Evolutionary conservation across 2,113 vertebrate genomes (phyloP).

Genomic region (Leucoraja erinaceus): DNA sequence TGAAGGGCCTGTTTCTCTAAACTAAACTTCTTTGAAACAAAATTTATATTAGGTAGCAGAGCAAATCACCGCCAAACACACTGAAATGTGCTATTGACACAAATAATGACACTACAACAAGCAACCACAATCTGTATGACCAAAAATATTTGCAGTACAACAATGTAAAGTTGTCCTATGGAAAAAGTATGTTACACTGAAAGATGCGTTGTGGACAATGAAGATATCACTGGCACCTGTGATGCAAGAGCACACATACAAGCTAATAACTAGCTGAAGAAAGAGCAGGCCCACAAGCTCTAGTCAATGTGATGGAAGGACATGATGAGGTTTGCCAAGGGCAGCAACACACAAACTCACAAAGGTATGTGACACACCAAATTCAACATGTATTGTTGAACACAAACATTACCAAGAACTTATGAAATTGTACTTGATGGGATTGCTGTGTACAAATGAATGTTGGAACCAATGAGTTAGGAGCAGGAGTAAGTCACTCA

Average conservation of each 20-base stretch:
- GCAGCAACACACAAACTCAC: neutral
- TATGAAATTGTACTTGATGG: too few species aligned
- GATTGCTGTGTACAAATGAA: too few species aligned
- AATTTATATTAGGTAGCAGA: neutral
- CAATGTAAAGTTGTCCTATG: neutral
- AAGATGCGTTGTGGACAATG: neutral
- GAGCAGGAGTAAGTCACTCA: too few species aligned
- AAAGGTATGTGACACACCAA: neutral
- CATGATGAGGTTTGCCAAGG: too few species aligned
- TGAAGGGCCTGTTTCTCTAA: too few species aligned
- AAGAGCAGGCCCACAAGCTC: neutral
- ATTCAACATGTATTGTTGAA: neutral
- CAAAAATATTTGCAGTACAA: neutral
- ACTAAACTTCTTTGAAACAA: neutral
- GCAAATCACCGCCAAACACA: neutral
- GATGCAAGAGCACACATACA: too few species aligned
- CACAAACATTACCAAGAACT: neutral
- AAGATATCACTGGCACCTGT: neutral
- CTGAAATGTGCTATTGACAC: neutral
- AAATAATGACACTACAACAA: neutral
- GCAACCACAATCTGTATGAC: neutral
- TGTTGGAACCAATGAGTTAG: too few species aligned
- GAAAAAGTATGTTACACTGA: neutral
- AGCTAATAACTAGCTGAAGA: neutral
- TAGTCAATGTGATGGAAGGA: neutral